A percentile compares a stretch with the other conserved stretches of the same genome.
These are phyloP conservation scores for Leucopsar rothschildi DNA, from an alignment of 2,113 vertebrate genomes.

Conservation along the genomic window DNA sequence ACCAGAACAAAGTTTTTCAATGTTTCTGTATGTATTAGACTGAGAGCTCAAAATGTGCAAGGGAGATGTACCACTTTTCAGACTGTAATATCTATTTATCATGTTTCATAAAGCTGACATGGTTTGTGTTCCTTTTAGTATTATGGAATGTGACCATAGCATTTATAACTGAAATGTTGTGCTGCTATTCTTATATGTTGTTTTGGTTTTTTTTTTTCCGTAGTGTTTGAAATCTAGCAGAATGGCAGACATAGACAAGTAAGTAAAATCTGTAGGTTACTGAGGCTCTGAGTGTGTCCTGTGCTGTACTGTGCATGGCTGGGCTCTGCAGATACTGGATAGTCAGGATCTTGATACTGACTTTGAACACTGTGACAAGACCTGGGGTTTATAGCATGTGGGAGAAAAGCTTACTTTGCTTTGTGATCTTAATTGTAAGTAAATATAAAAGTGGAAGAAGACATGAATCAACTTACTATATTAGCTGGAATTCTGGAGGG, in stretches of 20 bases:
- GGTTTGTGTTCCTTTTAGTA: neutral
- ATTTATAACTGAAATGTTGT: neutral
- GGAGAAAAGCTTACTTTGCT: neutral
- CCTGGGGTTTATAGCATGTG: neutral
- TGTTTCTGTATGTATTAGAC: neutral
- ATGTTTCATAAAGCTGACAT: neutral
- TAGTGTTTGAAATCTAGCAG: slow-evolving; percentile 59
- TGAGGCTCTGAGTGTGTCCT: neutral
- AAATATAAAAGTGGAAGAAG: neutral
- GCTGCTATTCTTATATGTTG: neutral
- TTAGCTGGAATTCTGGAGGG: neutral
- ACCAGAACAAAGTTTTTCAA: neutral
- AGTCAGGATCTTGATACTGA: neutral
- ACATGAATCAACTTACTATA: neutral
- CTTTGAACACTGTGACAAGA: neutral
- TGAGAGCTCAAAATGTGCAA: neutral
- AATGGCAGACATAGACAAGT: slow-evolving; percentile 99
- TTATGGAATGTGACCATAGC: neutral
- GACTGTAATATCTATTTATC: neutral
- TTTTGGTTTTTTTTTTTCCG: neutral
- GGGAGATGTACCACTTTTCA: neutral
- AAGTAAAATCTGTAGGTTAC: slow-evolving; percentile 68
- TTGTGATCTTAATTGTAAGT: neutral
- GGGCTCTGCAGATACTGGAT: neutral
- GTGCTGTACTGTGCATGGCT: neutral